These are phyloP conservation scores for Gymnosoma rotundatum DNA, from an alignment of 2,888 invertebrate genomes.

Conservation along the genomic window DNA sequence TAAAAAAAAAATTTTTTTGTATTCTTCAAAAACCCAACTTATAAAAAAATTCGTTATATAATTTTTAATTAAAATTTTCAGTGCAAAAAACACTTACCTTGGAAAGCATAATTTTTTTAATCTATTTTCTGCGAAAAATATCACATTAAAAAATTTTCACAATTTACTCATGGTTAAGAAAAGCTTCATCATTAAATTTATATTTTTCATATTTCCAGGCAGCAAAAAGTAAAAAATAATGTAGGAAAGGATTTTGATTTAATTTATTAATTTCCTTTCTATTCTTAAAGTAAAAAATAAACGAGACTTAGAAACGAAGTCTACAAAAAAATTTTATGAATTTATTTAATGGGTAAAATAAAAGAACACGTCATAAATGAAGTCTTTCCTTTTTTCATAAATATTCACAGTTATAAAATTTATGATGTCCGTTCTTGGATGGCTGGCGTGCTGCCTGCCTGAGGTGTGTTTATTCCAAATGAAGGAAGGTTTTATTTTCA, in stretches of 20 bases:
- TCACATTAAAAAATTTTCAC: neutral
- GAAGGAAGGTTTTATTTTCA: conserved; percentile 50
- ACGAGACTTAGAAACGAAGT: neutral
- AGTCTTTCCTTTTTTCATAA: conserved; percentile 2
- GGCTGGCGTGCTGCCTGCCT: neutral
- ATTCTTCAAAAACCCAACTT: too few relatives aligned
- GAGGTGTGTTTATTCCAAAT: conserved; percentile 57
- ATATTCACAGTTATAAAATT: conserved; percentile 15
- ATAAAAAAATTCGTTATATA: too few relatives aligned
- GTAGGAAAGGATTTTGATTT: conserved; percentile 33
- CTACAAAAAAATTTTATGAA: neutral
- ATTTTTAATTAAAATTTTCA: too few relatives aligned
- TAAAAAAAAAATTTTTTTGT: too few relatives aligned
- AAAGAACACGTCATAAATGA: conserved; percentile 11
- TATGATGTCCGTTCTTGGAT: conserved; percentile 11
- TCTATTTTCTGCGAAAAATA: neutral
- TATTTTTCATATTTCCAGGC: neutral
- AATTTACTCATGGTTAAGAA: neutral
- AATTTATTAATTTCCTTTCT: conserved; percentile 30
- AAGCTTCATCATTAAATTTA: neutral
- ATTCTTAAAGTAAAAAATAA: conserved; percentile 5
- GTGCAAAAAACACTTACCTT: too few relatives aligned
- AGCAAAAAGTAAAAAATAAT: neutral
- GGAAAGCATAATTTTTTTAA: neutral
- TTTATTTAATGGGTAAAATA: conserved; percentile 11